phyloP scores from a whole-genome alignment of 2,113 vertebrate species.

The Gracilinanus agilis region DNA sequence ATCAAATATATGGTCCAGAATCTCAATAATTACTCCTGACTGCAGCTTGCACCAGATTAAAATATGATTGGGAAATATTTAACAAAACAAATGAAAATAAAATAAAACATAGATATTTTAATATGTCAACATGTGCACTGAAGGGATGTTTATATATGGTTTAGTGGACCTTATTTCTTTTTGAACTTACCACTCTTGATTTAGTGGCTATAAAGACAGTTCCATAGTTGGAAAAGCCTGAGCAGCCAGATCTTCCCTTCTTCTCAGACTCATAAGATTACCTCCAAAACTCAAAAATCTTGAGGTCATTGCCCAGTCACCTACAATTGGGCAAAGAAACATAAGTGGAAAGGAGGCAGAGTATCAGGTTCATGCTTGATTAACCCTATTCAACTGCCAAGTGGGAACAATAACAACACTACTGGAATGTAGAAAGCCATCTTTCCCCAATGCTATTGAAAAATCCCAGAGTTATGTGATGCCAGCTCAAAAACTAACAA shows the following conservation, averaged over 20 bases:
- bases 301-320: not conserved
- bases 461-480: too few species aligned
- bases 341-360: not conserved
- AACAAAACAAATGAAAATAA: not conserved
- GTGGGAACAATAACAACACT: too few species aligned
- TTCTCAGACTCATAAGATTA: not conserved
- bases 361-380: not conserved
- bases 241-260: not conserved
- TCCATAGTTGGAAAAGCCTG: not conserved
- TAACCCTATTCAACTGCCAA: too few species aligned
- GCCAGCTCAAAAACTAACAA: too few species aligned
- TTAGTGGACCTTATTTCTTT: not conserved
- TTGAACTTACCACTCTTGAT: not conserved
- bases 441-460: too few species aligned
- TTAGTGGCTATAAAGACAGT: not conserved
- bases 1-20: not conserved
- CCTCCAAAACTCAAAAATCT: not conserved
- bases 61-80: not conserved
- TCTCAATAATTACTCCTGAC: not conserved
- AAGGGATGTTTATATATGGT: not conserved
- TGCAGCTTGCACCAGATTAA: not conserved
- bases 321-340: not conserved
- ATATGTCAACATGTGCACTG: not conserved
- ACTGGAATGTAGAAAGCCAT: too few species aligned
- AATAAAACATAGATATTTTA: not conserved